Percentiles rank a stretch among this genome's conserved stretches.
Conservation (phyloP, 2,888 invertebrate species). For the Gortyna flavago region DNA sequence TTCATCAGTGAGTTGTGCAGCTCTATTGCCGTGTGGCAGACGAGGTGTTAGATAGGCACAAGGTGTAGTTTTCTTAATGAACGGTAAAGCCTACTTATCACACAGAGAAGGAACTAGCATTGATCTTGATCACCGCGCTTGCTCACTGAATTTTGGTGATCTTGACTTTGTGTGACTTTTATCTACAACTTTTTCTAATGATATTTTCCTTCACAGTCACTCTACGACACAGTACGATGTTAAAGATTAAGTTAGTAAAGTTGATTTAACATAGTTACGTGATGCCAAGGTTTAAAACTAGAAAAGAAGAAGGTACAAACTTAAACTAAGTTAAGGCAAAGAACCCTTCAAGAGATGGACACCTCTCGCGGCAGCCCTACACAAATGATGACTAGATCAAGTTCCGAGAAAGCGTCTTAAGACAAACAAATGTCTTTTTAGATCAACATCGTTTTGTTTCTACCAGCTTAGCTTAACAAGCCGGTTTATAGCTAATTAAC, state of each 20-base stretch:
- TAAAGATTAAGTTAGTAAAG: background rate
- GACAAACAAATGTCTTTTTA: conserved; percentile 12
- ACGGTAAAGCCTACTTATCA: background rate
- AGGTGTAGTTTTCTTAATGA: background rate
- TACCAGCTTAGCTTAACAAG: conserved; percentile 1
- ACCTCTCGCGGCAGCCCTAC: conserved; percentile 12
- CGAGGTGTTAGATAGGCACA: background rate
- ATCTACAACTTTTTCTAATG: background rate
- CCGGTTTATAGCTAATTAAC: conserved; percentile 1
- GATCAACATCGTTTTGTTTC: conserved; percentile 7
- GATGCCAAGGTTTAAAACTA: background rate
- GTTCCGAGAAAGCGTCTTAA: conserved; percentile 43
- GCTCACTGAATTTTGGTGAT: background rate
- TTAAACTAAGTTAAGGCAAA: background rate
- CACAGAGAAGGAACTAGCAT: no score
- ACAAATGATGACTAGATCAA: conserved; percentile 13
- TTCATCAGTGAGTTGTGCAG: background rate
- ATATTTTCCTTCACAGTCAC: no score
- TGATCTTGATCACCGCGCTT: background rate
- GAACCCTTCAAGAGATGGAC: background rate
- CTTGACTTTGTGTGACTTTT: no score
- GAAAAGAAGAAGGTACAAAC: no score
- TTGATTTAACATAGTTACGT: background rate
- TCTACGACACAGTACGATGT: background rate
- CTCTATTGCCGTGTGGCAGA: background rate